Base-by-base conservation (phyloP, 2,888 invertebrate genomes). In the Dioctria linearis region DNA sequence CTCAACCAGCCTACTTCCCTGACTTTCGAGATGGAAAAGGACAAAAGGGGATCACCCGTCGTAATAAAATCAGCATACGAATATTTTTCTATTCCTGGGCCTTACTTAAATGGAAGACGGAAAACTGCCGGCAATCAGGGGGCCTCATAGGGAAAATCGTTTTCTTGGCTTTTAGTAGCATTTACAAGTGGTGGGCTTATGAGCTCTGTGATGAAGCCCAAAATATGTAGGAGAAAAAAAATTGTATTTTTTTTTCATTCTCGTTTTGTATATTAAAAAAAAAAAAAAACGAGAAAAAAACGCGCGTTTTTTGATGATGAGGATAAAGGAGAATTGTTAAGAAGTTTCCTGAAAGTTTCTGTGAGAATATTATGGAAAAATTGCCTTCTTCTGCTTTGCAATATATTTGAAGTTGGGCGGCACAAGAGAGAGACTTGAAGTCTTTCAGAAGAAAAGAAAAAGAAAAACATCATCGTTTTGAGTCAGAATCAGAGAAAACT, bases 11-110 rank as follows among this genome's bases (percentile, higher is more conserved):
- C 25, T 25, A 25, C 25, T 25, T 25, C 25, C 25, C 25, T 25
- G 25, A 25, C 25, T 40, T 13, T 39, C 76, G n/a, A 46, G 46
- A 42, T 43, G 46, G 76, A 61, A 37, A 39, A 51, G 76, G 61
- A 75, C 75, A 75, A 13, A 59, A 49, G 49, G 61, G 75, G 6
- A 43, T 11, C 25, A 43, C 42, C 76, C 54, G n/a, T 54, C 73
- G 76, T 63, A 76, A 76, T 76, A 76, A 76, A 76, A 76, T 76
- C 76, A 76, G 63, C 76, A 76, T 76, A 76, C 63, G 59, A 76
- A 46, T 42, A 63, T 49, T 76, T 76, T 76, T 76, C 63, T 76
- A 76, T 63, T 76, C 76, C 76, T 63, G 46, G 76, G 13, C 25
- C 40, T 43, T 76, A 63, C 25, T 25, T 25, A 25, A 25, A 25